phyloP scores from a whole-genome alignment of 2,888 invertebrate species.

The Asteroscopus sphinx region DNA sequence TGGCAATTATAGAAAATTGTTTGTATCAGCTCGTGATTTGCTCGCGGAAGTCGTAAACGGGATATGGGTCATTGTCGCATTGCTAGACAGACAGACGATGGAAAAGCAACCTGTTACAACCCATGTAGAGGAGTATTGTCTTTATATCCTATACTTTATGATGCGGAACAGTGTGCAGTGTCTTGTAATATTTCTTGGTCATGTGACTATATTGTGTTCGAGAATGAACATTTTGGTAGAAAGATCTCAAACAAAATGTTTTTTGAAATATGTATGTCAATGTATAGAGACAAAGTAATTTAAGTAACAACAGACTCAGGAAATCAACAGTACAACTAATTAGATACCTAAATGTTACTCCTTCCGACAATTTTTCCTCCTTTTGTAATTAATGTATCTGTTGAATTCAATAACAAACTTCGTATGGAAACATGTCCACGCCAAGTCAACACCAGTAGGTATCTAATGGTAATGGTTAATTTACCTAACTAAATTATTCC shows the following conservation, averaged over 20 bases:
- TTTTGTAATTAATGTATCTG: background rate
- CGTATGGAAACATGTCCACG: constrained; percentile 10
- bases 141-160: constrained; percentile 23
- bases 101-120: constrained; percentile 33
- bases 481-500: constrained; percentile 9
- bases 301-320: background rate
- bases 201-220: no score
- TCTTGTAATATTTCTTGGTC: background rate
- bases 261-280: background rate
- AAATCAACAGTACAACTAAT: constrained; percentile 19
- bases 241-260: no score
- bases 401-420: constrained; percentile 20
- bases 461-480: no score
- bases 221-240: no score
- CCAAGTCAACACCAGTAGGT: background rate
- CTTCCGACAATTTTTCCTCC: constrained; percentile 12
- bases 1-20: constrained; percentile 12
- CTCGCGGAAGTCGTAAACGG: constrained; percentile 47
- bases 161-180: constrained; percentile 7
- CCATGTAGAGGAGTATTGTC: constrained; percentile 21
- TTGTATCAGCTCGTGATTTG: constrained; percentile 40
- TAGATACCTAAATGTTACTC: constrained; percentile 5
- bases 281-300: background rate
- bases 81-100: constrained; percentile 33
- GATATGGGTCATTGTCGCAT: constrained; percentile 50